Evolutionary conservation across 2,888 invertebrate genomes (phyloP).

Genomic region (Scaptomyza cyrtandrae): DNA sequence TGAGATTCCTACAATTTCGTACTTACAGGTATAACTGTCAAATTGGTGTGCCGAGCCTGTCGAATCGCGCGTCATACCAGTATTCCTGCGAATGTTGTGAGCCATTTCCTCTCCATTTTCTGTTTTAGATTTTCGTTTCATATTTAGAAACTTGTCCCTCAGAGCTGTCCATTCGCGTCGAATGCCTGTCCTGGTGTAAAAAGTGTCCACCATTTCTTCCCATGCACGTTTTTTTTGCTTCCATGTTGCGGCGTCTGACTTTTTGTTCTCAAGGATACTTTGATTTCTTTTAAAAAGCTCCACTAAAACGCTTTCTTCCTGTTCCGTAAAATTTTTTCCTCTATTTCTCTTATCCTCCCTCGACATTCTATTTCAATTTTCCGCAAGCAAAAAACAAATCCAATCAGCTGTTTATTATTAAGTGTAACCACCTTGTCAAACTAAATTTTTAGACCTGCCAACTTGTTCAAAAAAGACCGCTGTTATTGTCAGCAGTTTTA

Average conservation of each 20-base stretch:
- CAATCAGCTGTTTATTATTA: conserved; percentile 16
- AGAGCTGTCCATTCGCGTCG: conserved; percentile 30
- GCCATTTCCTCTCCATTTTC: conserved; percentile 1
- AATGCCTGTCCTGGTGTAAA: conserved; percentile 21
- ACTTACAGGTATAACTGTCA: too few species aligned
- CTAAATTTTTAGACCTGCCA: conserved; percentile 8
- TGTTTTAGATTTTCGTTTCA: conserved; percentile 18
- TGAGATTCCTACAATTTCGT: background rate
- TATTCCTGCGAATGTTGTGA: background rate
- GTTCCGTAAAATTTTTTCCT: conserved; percentile 25
- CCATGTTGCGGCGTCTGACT: conserved; percentile 18
- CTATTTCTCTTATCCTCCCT: conserved; percentile 30
- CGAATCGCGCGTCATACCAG: conserved; percentile 1
- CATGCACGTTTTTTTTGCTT: conserved; percentile 24
- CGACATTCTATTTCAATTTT: conserved; percentile 21
- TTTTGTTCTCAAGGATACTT: conserved; percentile 20
- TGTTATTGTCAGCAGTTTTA: too few species aligned
- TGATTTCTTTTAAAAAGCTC: conserved; percentile 21
- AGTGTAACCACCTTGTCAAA: background rate
- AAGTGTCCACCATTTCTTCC: conserved; percentile 40
- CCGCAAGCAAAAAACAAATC: conserved; percentile 6
- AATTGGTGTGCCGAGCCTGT: background rate
- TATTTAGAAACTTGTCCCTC: conserved; percentile 25
- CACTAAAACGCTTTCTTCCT: conserved; percentile 26
- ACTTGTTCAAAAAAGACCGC: background rate